Evolutionary conservation across 2,113 vertebrate species (phyloP), one percentile per base, ranked within the genome.

Genomic region (Phylloscopus trochilus): DNA sequence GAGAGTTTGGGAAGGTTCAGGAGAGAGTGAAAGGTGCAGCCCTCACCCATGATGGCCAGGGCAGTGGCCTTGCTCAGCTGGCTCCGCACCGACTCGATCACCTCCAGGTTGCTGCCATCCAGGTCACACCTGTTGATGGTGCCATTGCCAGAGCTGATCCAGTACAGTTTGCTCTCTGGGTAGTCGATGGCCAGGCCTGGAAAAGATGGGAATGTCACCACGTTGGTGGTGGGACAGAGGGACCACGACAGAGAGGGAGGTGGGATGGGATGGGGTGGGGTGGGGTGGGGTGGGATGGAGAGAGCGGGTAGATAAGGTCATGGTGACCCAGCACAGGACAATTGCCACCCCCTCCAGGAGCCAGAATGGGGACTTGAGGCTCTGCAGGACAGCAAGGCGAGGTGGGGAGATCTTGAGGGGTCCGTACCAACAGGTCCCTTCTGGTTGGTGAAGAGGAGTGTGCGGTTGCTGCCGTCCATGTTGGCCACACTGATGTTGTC

Each of bases 401-500:
- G 53, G n/a, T 14, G 26, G 9, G 46, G n/a, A 39, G 13, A 11
- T 20, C 15, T 23, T 0, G 0, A 47, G 37, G 41, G 7, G 6
- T 39, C 87, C 99, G 7, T 97, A 99, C 99, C 99, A 39, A 99
- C 99, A 59, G 99, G 99, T 47, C 98, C 98, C 77, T 98, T 99
- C 97, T 99, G 99, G 97, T 98, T 98, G 44, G 97, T 98, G 95
- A 99, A 99, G 90, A 99, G 98, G 43, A 98, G 95, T 1, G 98
- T 99, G 51, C 75, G 97, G 96, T 99, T 99, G 96, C 96, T 98
- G 89, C 99, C 99, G 0, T 99, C 99, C 98, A 99, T 99, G 97
- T 99, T 99, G 92, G 99, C 98, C 97, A 99, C 97, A 44, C 98
- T 99, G 97, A 99, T 98, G 96, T 98, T 99, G 97, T 99, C 99